These are phyloP conservation scores for Drosophila virilis DNA, from an alignment of 1,140 invertebrate species.

Conservation along the genomic window DNA sequence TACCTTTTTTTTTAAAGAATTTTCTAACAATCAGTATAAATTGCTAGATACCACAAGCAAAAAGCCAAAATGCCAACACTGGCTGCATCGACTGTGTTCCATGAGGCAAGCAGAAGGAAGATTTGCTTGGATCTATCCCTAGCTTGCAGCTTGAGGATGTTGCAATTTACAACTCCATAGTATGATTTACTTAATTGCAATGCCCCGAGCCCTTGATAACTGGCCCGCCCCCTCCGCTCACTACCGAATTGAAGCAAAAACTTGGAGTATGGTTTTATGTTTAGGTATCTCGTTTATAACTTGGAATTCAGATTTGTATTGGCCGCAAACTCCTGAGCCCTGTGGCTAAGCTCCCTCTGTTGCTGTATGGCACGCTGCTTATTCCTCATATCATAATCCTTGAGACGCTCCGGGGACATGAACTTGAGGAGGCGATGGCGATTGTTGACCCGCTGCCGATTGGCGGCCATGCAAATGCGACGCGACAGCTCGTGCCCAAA, in stretches of 20 bases:
- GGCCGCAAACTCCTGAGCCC: conserved; percentile 8
- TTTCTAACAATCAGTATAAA: too few relatives aligned
- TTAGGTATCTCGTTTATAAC: neutral
- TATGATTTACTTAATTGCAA: conserved; percentile 76
- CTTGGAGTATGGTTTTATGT: neutral
- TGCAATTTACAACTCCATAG: conserved; percentile 65
- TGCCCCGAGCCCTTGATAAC: neutral
- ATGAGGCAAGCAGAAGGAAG: conserved; percentile 48
- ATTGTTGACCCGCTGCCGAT: neutral
- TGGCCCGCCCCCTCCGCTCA: neutral
- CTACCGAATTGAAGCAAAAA: neutral
- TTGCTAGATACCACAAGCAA: neutral
- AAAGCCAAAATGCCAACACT: neutral
- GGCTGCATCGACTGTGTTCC: neutral
- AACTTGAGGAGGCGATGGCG: conserved; percentile 20
- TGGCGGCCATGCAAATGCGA: conserved; percentile 30
- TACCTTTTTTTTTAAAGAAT: too few relatives aligned
- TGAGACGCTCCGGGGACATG: conserved; percentile 32
- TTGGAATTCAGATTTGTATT: conserved; percentile 10
- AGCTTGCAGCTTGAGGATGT: conserved; percentile 52
- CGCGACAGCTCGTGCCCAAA: conserved; percentile 45
- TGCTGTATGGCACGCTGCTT: conserved; percentile 3
- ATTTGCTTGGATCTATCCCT: conserved; percentile 9
- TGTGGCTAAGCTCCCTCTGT: conserved; percentile 6
- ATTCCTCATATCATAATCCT: conserved; percentile 30